Conservation (phyloP, 2,113 vertebrate genomes). For the Eptesicus fuscus region DNA sequence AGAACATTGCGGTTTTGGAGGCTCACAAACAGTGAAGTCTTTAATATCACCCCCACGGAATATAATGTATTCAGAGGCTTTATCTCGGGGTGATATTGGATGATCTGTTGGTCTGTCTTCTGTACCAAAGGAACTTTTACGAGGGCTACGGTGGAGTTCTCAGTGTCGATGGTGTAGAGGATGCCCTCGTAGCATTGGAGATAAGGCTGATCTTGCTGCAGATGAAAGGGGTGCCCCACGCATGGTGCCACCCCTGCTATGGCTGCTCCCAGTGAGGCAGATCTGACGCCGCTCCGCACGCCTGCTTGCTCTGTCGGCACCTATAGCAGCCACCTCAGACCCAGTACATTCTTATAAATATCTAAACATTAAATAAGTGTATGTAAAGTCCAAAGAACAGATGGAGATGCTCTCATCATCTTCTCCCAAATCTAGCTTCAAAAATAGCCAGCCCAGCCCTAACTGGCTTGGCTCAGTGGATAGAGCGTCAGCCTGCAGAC, state of each 20-base stretch:
- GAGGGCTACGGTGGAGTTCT: neutral
- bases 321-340: too few species aligned
- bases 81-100: slow-evolving; percentile 95
- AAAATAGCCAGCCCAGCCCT: neutral
- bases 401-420: neutral
- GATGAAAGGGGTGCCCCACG: neutral
- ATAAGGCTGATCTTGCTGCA: neutral
- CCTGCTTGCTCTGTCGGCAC: too few species aligned
- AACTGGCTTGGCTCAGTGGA: too few species aligned
- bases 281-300: too few species aligned
- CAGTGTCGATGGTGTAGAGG: neutral
- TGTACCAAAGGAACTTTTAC: slow-evolving; percentile 89
- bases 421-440: neutral
- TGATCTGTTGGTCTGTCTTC: slow-evolving; percentile 96
- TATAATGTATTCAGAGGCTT: slow-evolving; percentile 98
- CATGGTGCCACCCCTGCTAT: neutral
- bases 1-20: slow-evolving; percentile 92
- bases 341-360: neutral
- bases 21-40: slow-evolving; percentile 97
- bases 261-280: neutral
- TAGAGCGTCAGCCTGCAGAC: too few species aligned
- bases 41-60: slow-evolving; percentile 98
- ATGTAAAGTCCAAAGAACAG: neutral
- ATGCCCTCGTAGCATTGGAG: neutral
- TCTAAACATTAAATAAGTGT: neutral